Evolutionary conservation across 92 coral and sea anemone genomes (phyloP).

Genomic region (Palythoa caribaeorum): DNA sequence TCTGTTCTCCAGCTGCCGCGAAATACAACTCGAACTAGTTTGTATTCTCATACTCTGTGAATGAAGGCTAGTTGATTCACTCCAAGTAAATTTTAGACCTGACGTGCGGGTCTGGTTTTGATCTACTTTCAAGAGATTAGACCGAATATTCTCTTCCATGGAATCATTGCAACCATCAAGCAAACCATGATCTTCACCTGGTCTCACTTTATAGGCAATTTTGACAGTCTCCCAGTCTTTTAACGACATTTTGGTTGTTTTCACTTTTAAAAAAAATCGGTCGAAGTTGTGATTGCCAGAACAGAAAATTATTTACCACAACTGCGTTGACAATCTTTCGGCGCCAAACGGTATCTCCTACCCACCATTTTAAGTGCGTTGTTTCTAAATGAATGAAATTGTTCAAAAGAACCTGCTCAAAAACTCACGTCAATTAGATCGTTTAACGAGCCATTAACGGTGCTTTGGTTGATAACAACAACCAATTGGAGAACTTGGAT

Average conservation of each 20-base stretch:
- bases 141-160: conserved; percentile 27
- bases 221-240: conserved; percentile 68
- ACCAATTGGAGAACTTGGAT: background rate
- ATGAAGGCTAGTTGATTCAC: conserved; percentile 13
- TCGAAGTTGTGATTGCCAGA: background rate
- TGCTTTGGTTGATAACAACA: background rate
- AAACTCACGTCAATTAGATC: background rate
- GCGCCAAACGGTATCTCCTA: background rate
- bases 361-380: background rate
- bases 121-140: background rate
- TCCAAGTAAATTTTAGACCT: conserved; percentile 24
- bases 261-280: background rate
- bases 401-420: background rate
- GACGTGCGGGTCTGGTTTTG: background rate
- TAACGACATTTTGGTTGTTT: conserved; percentile 40
- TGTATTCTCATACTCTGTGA: background rate
- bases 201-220: conserved; percentile 60
- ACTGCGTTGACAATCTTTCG: background rate
- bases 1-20: conserved; percentile 6
- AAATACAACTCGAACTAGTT: background rate
- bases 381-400: too few species aligned
- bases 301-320: background rate
- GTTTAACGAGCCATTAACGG: background rate
- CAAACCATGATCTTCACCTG: conserved; percentile 50
- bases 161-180: conserved; percentile 55